Evolutionary conservation across 2,888 invertebrate species (phyloP).

Genomic region (Tachystola acroxantha): DNA sequence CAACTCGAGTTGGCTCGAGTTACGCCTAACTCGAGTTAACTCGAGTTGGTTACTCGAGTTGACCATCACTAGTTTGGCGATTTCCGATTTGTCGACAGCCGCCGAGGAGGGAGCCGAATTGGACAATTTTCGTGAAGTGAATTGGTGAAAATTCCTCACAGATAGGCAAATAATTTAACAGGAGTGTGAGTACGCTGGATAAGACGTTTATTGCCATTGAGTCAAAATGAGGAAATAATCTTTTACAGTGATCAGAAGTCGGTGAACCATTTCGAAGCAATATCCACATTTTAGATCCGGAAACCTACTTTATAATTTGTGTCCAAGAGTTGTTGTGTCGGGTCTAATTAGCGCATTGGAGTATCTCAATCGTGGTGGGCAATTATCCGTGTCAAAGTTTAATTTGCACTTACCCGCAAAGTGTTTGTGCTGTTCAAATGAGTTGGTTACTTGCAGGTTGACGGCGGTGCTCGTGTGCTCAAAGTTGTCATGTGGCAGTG

Average conservation of each 20-base stretch:
- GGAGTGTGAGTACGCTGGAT: constrained; percentile 11
- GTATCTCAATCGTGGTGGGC: constrained; percentile 7
- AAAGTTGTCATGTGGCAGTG: constrained; percentile 68
- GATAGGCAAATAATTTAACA: constrained; percentile 14
- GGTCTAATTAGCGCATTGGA: neutral
- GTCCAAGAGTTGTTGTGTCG: neutral
- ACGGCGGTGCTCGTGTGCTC: constrained; percentile 35
- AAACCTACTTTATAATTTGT: constrained; percentile 53
- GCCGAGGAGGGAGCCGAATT: neutral
- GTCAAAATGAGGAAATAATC: neutral
- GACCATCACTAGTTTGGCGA: no score
- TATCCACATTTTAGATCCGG: constrained; percentile 51
- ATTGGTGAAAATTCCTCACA: constrained; percentile 10
- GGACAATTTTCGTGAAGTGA: constrained; percentile 4
- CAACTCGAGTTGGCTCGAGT: no score
- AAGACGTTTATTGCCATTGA: neutral
- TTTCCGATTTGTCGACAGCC: constrained; percentile 20
- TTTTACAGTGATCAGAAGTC: neutral
- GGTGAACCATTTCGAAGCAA: constrained; percentile 20
- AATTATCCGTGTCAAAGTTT: constrained; percentile 22
- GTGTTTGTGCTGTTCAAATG: constrained; percentile 5
- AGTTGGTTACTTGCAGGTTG: constrained; percentile 35
- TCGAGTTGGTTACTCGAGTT: no score
- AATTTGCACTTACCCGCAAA: constrained; percentile 19
- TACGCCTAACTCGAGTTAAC: no score